These are phyloP conservation scores for Drosophila mayaguana DNA, from an alignment of 2,888 invertebrate genomes.

Conservation along the genomic window DNA sequence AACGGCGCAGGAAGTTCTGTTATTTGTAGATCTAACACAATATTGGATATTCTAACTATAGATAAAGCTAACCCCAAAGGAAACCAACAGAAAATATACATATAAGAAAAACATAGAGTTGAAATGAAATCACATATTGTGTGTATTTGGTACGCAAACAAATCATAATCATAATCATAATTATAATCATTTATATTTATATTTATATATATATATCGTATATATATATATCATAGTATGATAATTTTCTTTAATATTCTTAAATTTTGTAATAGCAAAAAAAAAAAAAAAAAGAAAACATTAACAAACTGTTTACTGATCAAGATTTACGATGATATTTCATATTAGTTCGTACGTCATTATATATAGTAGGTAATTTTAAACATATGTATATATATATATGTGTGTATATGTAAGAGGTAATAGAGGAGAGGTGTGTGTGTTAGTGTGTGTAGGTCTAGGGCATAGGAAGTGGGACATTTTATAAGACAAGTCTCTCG, in stretches of 20 bases:
- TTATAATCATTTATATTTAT: constrained; percentile 17
- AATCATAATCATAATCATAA: constrained; percentile 52
- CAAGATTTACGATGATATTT: constrained; percentile 28
- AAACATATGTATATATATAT: constrained; percentile 11
- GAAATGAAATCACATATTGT: constrained; percentile 73
- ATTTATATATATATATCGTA: constrained; percentile 3
- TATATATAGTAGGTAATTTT: constrained; percentile 24
- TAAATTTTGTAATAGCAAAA: constrained; percentile 28
- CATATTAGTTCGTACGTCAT: constrained; percentile 47
- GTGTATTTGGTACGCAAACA: constrained; percentile 78
- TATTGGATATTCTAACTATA: constrained; percentile 8
- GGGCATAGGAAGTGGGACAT: not conserved
- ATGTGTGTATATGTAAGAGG: constrained; percentile 14
- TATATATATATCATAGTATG: constrained; percentile 30
- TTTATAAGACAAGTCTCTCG: constrained; percentile 37
- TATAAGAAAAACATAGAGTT: constrained; percentile 13
- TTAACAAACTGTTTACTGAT: constrained; percentile 58
- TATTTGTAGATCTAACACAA: not conserved
- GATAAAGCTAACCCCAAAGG: not conserved
- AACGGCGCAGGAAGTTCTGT: not conserved
- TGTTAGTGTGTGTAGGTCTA: not conserved
- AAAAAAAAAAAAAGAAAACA: constrained; percentile 38
- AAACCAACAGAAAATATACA: constrained; percentile 1
- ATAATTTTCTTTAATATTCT: constrained; percentile 25
- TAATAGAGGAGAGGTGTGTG: not conserved